Percentiles rank a stretch among this genome's conserved stretches.
These are phyloP conservation scores for Blera fallax DNA, from an alignment of 2,888 invertebrate genomes.

Conservation along the genomic window DNA sequence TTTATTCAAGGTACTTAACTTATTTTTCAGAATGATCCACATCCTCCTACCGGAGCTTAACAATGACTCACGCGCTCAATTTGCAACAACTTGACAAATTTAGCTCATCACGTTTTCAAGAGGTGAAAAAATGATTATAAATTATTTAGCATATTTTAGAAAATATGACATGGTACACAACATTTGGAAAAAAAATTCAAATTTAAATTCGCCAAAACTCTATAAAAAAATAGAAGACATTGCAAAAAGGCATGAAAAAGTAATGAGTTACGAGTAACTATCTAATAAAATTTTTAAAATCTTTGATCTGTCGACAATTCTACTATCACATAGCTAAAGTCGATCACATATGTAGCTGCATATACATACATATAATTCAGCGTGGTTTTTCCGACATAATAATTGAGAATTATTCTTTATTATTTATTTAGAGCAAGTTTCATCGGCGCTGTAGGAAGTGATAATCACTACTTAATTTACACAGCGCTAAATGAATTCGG, in stretches of 20 bases:
- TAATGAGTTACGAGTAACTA: background rate
- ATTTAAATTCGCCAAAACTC: background rate
- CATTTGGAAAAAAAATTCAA: background rate
- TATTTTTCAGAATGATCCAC: background rate
- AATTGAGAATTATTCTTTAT: background rate
- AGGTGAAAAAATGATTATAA: background rate
- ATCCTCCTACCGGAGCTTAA: background rate
- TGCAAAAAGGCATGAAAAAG: background rate
- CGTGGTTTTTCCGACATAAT: background rate
- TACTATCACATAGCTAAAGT: too few relatives aligned
- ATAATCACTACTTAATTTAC: background rate
- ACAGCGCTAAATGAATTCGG: background rate
- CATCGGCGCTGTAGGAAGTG: background rate
- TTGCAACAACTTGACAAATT: background rate
- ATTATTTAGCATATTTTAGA: background rate
- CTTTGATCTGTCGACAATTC: background rate
- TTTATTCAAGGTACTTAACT: too few relatives aligned
- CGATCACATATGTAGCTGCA: background rate
- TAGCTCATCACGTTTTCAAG: background rate
- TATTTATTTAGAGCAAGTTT: background rate
- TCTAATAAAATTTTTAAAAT: background rate
- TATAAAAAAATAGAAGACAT: background rate
- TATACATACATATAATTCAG: background rate
- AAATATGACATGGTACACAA: background rate
- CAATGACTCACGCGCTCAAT: background rate